Evolutionary conservation across 2,888 invertebrate genomes (phyloP).

Genomic region (Drosophila ochracea): DNA sequence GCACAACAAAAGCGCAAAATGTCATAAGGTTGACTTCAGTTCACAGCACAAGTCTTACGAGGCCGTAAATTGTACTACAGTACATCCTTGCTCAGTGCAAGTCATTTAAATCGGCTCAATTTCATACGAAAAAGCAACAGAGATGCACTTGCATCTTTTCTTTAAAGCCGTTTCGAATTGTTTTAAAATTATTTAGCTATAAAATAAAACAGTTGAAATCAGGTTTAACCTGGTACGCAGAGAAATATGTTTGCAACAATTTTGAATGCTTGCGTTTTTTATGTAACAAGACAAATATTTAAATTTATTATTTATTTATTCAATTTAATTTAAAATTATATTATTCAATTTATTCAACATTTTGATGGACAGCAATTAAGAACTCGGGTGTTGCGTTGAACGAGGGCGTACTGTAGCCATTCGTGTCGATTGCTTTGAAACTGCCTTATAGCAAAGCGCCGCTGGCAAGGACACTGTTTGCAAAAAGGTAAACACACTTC

Average conservation of each 20-base stretch:
- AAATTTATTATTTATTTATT: too few relatives aligned
- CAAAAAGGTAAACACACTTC: slow-evolving; percentile 66
- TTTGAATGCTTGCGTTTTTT: not conserved
- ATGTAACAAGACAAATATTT: too few relatives aligned
- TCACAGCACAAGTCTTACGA: slow-evolving; percentile 33
- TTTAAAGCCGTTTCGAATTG: not conserved
- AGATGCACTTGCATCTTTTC: not conserved
- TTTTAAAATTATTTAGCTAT: not conserved
- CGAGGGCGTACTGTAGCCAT: not conserved
- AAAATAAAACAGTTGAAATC: not conserved
- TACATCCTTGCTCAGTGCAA: not conserved
- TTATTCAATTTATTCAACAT: not conserved
- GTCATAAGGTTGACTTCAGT: slow-evolving; percentile 39
- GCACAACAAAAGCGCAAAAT: slow-evolving; percentile 57
- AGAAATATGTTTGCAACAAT: not conserved
- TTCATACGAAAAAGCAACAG: not conserved
- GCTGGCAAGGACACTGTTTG: slow-evolving; percentile 64
- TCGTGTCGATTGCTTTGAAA: slow-evolving; percentile 7
- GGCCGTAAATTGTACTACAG: slow-evolving; percentile 7
- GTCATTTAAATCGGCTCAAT: not conserved
- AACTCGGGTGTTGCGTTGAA: not conserved
- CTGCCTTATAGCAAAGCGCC: slow-evolving; percentile 39
- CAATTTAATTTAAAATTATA: not conserved
- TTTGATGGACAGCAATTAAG: not conserved
- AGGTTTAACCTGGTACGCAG: too few relatives aligned